Evolutionary conservation across 2,113 vertebrate genomes (phyloP).

Genomic region (Vulpes vulpes): DNA sequence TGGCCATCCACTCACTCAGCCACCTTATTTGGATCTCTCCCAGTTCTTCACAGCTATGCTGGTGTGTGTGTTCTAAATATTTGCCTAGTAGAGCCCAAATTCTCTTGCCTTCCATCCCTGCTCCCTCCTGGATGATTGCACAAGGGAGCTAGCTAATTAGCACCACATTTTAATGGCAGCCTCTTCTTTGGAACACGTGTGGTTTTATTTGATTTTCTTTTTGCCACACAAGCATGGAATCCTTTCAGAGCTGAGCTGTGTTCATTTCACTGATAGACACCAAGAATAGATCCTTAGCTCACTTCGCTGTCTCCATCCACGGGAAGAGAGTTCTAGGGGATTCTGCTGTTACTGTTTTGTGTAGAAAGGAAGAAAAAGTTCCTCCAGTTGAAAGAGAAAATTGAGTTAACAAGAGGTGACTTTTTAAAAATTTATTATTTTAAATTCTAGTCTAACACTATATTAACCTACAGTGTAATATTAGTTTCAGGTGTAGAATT

Average conservation of each 20-base stretch:
- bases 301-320: background rate
- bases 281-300: slow-evolving; percentile 51
- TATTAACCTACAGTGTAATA: background rate
- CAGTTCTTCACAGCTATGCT: slow-evolving; percentile 74
- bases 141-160: slow-evolving; percentile 67
- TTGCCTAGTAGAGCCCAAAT: slow-evolving; percentile 73
- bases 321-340: background rate
- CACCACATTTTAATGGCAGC: slow-evolving; percentile 65
- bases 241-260: slow-evolving; percentile 48
- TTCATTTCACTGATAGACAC: slow-evolving; percentile 67
- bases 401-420: background rate
- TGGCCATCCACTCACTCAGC: slow-evolving; percentile 37
- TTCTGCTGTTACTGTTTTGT: background rate
- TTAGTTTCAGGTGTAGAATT: background rate
- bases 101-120: slow-evolving; percentile 39
- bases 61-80: slow-evolving; percentile 74
- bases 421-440: background rate
- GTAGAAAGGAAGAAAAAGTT: background rate
- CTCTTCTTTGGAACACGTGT: background rate
- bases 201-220: slow-evolving; percentile 60
- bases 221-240: slow-evolving; percentile 54
- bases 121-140: background rate
- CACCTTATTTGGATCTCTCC: slow-evolving; percentile 31
- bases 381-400: background rate
- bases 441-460: background rate